A percentile compares a stretch with the other conserved stretches of the same genome.
Evolutionary conservation across 2,113 vertebrate species (phyloP).

Genomic region (Gadus macrocephalus): DNA sequence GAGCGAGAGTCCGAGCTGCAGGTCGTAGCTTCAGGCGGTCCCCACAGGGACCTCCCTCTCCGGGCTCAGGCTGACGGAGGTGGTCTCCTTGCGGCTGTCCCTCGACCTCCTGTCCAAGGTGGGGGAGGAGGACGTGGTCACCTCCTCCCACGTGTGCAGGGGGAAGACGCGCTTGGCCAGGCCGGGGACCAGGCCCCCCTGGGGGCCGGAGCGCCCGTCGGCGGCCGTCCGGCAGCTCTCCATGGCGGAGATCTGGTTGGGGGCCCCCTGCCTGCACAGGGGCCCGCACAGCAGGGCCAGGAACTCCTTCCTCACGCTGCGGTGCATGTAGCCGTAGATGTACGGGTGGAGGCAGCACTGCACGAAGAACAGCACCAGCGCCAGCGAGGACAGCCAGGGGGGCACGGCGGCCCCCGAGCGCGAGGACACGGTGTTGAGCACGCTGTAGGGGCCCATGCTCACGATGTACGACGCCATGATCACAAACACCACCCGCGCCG

Average conservation of each 20-base stretch:
- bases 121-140: conserved; percentile 70
- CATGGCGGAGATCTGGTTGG: conserved; percentile 61
- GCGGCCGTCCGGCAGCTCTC: conserved; percentile 76
- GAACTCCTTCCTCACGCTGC: conserved; percentile 79
- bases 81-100: conserved; percentile 73
- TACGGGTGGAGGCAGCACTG: conserved; percentile 88
- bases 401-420: conserved; percentile 67
- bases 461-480: conserved; percentile 85
- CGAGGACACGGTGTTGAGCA: conserved; percentile 76
- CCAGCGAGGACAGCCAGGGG: conserved; percentile 77
- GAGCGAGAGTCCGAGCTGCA: background rate
- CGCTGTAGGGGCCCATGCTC: conserved; percentile 84
- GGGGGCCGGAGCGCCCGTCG: conserved; percentile 63
- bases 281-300: conserved; percentile 74
- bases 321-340: conserved; percentile 88
- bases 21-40: conserved; percentile 36
- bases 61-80: conserved; percentile 72
- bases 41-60: conserved; percentile 68
- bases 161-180: conserved; percentile 64
- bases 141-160: conserved; percentile 74
- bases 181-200: conserved; percentile 68
- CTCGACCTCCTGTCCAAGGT: conserved; percentile 68
- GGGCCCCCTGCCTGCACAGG: conserved; percentile 65
- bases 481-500: conserved; percentile 82
- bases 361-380: conserved; percentile 83